Conservation (phyloP, 2,113 vertebrate species). For the Columbina picui region DNA sequence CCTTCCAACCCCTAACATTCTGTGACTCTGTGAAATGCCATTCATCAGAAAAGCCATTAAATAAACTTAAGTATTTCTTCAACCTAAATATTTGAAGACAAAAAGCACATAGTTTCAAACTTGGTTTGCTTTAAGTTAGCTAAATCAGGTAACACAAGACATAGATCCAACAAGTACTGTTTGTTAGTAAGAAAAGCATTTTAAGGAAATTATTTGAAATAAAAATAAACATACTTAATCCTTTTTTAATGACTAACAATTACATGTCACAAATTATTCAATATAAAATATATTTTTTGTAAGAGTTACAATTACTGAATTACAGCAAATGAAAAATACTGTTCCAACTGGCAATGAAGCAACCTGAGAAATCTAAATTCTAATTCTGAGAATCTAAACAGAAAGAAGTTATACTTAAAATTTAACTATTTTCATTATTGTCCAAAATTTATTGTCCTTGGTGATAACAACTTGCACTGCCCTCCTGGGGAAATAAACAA, state of each 20-base stretch:
- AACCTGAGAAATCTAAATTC: too few relatives aligned
- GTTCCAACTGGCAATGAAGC: neutral
- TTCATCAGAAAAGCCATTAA: neutral
- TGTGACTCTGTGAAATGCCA: neutral
- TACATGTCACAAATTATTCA: neutral
- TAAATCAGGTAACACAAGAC: neutral
- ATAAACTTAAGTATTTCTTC: neutral
- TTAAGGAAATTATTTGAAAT: neutral
- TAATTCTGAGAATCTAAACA: neutral
- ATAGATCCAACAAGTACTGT: neutral
- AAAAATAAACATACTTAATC: neutral
- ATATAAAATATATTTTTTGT: neutral
- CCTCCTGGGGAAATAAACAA: constrained; percentile 71
- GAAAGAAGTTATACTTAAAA: constrained; percentile 34
- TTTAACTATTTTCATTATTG: neutral
- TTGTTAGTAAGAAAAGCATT: neutral
- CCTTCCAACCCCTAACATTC: too few relatives aligned
- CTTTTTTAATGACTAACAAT: neutral
- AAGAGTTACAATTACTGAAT: constrained; percentile 21
- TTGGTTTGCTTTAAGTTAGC: neutral
- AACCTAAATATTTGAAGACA: neutral
- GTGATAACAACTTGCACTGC: constrained; percentile 53
- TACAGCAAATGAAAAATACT: constrained; percentile 20
- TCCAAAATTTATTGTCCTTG: constrained; percentile 38
- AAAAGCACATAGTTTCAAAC: neutral